Base-by-base conservation (phyloP, 2,113 vertebrate species). In the Calidris pygmaea region DNA sequence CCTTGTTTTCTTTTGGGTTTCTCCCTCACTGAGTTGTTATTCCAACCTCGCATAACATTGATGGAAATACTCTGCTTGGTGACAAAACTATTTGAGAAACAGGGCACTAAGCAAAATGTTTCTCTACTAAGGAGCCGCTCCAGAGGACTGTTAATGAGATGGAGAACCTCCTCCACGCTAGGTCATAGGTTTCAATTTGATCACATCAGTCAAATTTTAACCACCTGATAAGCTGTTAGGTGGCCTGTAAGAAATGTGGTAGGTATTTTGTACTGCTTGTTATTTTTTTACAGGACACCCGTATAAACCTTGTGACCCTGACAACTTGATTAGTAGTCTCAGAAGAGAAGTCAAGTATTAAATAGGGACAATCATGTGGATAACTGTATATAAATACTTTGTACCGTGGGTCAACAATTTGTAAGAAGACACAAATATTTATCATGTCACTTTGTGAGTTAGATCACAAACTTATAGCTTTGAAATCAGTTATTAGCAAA, bases 1-100 rank as follows among this genome's bases (percentile, higher is more conserved):
- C 52, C 71, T 93, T 91, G 72, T 78, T 93, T 90, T 87, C 58
- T 83, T 79, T 58, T 74, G 59, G 14, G 26, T 82, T 95, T 94
- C 26, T 82, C 39, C n/a, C 50, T 87, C 50, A 5, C 53, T 8
- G 66, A 48, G 35, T 68, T 85, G 76, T 80, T 92, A 66, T 93
- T 93, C 94, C 35, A 93, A 37, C 53, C 75, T 85, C 30, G 17
- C 10, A 18, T 82, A 75, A 87, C 29, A 47, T 70, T 82, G 80
- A 48, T 90, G 65, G 34, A 80, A 92, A 85, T 73, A 58, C 20
- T 6, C 23, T 82, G 14, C 50, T 73, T 29, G 20, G 62, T 91
- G 73, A 70, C 60, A 91, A 81, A 82, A 67, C 35, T 50, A 23
- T 71, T 70, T 41, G 77, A 96, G 34, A 73, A 95, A 60, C 22